These are phyloP conservation scores for Epizoanthus ramosus DNA, from an alignment of 92 coral and sea anemone species.

Conservation along the genomic window DNA sequence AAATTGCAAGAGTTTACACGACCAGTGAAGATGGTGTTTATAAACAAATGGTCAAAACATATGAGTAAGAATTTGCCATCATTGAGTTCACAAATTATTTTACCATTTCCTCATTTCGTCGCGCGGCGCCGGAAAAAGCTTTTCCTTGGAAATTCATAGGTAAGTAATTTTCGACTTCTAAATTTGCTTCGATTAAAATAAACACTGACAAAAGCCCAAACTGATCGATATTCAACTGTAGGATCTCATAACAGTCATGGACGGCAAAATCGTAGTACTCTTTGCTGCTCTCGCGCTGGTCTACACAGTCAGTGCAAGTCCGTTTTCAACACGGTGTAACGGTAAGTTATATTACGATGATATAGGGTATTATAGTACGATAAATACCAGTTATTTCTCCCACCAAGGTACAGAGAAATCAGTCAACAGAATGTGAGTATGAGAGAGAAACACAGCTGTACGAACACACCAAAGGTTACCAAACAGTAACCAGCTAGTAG, in stretches of 20 bases:
- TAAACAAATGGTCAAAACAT: slow-evolving; percentile 25
- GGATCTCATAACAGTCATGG: slow-evolving; percentile 24
- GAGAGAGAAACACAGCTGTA: too few species aligned
- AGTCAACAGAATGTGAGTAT: too few species aligned
- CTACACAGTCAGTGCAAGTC: slow-evolving; percentile 26
- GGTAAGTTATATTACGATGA: not conserved
- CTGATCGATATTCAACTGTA: not conserved
- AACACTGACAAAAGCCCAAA: not conserved
- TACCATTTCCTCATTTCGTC: slow-evolving; percentile 31
- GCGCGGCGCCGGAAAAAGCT: not conserved
- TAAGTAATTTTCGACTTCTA: not conserved
- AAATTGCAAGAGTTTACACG: not conserved
- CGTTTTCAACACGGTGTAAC: slow-evolving; percentile 6
- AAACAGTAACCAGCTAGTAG: too few species aligned
- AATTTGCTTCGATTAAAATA: not conserved
- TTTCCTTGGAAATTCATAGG: not conserved
- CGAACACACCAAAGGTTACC: too few species aligned
- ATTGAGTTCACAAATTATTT: not conserved
- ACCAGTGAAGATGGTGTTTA: slow-evolving; percentile 7
- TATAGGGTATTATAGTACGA: too few species aligned
- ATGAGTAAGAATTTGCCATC: slow-evolving; percentile 32
- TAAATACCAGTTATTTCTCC: too few species aligned
- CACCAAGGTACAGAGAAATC: too few species aligned
- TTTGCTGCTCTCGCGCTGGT: slow-evolving; percentile 7
- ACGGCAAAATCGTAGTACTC: slow-evolving; percentile 28